phyloP scores from a whole-genome alignment of 2,797 vertebrate genomes.

The Mallotus villosus region DNA sequence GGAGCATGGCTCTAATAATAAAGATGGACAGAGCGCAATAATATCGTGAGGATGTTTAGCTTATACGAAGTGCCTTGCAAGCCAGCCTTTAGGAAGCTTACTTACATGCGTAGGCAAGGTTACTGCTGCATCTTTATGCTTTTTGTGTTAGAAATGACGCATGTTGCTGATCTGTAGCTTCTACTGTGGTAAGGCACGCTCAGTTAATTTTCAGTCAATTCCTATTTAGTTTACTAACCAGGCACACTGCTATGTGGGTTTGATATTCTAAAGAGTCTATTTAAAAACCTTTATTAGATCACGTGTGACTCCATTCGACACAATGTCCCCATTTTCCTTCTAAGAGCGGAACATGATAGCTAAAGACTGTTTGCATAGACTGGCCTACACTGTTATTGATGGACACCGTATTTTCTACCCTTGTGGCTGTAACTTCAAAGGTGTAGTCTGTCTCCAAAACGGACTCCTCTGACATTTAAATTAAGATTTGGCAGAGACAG shows the following conservation, averaged over 20 bases:
- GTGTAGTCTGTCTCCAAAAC: constrained; percentile 11
- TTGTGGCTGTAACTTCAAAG: background rate
- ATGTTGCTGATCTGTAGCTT: constrained; percentile 36
- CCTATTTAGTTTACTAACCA: too few relatives aligned
- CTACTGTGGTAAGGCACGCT: background rate
- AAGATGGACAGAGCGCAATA: constrained; percentile 59
- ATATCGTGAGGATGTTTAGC: constrained; percentile 29
- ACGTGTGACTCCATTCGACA: background rate
- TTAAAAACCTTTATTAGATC: constrained; percentile 1
- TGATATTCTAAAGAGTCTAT: background rate
- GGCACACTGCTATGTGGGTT: background rate
- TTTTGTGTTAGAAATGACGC: constrained; percentile 53
- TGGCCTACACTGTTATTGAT: too few relatives aligned
- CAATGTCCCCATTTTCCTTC: constrained; percentile 1
- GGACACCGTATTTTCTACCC: background rate
- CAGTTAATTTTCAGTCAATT: too few relatives aligned
- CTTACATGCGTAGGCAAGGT: constrained; percentile 16
- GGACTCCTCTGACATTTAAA: background rate
- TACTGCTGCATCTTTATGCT: constrained; percentile 45
- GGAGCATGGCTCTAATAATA: constrained; percentile 70
- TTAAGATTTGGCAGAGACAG: constrained; percentile 2
- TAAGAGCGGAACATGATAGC: background rate
- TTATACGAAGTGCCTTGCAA: constrained; percentile 29
- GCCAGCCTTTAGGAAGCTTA: constrained; percentile 2
- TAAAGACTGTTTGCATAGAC: background rate